Percentiles rank a stretch among this genome's conserved stretches.
Conservation (phyloP, 2,113 vertebrate genomes). For the Lepisosteus osseus region DNA sequence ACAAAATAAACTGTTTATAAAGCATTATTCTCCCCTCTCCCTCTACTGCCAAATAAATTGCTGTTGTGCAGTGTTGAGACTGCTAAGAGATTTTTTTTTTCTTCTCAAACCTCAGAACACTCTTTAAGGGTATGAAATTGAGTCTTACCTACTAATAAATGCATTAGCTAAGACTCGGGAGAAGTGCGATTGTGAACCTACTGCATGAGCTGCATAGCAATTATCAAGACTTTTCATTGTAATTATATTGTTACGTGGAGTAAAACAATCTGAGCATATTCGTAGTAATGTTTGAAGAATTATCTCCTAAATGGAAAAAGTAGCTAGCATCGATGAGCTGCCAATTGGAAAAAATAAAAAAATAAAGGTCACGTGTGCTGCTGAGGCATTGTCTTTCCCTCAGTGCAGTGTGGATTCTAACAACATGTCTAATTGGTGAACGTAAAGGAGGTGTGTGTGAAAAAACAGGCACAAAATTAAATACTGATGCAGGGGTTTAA, state of each 20-base stretch:
- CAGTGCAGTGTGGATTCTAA: too few relatives aligned
- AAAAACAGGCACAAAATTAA: too few relatives aligned
- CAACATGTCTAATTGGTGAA: too few relatives aligned
- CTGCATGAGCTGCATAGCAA: constrained; percentile 9
- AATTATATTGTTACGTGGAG: not conserved
- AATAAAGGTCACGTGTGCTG: constrained; percentile 20
- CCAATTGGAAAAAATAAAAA: constrained; percentile 15
- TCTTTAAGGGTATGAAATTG: not conserved
- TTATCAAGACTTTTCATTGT: not conserved
- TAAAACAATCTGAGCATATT: not conserved
- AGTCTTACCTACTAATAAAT: not conserved
- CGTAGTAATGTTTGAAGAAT: not conserved
- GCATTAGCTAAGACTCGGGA: not conserved
- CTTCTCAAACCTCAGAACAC: not conserved
- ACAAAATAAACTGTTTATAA: constrained; percentile 17
- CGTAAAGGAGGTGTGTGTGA: too few relatives aligned
- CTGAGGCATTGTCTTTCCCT: not conserved
- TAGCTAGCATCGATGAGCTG: not conserved
- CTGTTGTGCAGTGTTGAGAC: not conserved
- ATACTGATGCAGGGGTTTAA: too few relatives aligned
- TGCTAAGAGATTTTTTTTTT: not conserved
- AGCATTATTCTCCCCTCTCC: constrained; percentile 7
- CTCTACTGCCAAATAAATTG: not conserved
- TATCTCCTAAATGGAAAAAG: too few relatives aligned
- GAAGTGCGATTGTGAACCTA: not conserved